These are phyloP conservation scores for Platypus cylindrus DNA, from an alignment of 2,888 invertebrate species.

Conservation along the genomic window DNA sequence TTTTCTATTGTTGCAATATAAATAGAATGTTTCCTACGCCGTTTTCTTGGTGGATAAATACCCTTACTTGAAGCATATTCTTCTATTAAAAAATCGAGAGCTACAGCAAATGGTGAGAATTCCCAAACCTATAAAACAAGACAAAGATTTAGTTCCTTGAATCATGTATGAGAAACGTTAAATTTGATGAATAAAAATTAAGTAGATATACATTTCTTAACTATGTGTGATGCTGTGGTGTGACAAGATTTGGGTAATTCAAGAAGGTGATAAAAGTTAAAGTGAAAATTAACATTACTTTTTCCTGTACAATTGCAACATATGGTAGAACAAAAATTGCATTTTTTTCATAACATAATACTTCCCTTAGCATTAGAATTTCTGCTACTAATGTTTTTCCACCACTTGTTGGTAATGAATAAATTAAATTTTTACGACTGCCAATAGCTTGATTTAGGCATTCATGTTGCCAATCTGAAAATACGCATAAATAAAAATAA, in stretches of 20 bases:
- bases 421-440: constrained; percentile 69
- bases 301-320: constrained; percentile 95
- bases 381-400: constrained; percentile 97
- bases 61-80: constrained; percentile 93
- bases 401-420: constrained; percentile 90
- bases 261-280: too few species aligned
- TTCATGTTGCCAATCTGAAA: constrained; percentile 86
- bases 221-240: too few species aligned
- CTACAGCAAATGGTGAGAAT: constrained; percentile 76
- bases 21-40: constrained; percentile 61
- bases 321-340: constrained; percentile 85
- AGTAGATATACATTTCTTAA: too few species aligned
- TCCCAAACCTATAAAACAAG: constrained; percentile 68
- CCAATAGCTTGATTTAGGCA: constrained; percentile 68
- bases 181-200: too few species aligned
- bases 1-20: constrained; percentile 95
- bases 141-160: too few species aligned
- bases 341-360: constrained; percentile 68
- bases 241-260: too few species aligned
- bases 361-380: constrained; percentile 77
- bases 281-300: too few species aligned
- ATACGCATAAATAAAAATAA: too few species aligned
- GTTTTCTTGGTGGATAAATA: constrained; percentile 61
- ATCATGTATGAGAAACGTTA: too few species aligned
- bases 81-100: constrained; percentile 79